Conservation (phyloP, 2,888 invertebrate genomes). For the Eupithecia abbreviata region DNA sequence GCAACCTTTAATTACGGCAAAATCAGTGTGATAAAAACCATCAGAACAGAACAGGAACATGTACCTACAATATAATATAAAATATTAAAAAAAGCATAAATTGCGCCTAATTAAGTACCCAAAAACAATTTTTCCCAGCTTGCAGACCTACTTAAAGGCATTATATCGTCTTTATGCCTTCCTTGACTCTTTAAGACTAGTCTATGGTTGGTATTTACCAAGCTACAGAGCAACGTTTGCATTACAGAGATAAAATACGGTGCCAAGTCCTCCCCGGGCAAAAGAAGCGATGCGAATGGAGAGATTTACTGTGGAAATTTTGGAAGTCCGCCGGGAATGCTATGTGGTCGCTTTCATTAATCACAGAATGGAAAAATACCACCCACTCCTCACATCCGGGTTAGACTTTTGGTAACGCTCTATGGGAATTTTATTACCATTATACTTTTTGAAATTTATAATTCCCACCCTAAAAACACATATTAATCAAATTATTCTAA, state of each 20-base stretch:
- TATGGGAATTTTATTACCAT: conserved; percentile 6
- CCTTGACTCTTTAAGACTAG: conserved; percentile 53
- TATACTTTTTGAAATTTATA: conserved; percentile 18
- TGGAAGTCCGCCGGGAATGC: conserved; percentile 81
- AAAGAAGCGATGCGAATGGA: conserved; percentile 79
- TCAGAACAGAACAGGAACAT: not conserved
- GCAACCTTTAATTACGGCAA: not conserved
- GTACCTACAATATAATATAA: not conserved
- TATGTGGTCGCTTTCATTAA: conserved; percentile 77
- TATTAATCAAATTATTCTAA: conserved; percentile 55
- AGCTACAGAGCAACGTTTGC: conserved; percentile 74
- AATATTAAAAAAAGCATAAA: not conserved
- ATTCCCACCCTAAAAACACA: conserved; percentile 23
- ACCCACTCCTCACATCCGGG: conserved; percentile 44
- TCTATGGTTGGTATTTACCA: conserved; percentile 67
- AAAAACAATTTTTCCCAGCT: not conserved
- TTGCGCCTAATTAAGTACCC: not conserved
- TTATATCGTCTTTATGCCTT: conserved; percentile 32
- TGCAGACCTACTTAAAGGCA: conserved; percentile 8
- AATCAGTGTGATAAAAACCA: not conserved
- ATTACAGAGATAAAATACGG: conserved; percentile 79
- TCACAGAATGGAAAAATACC: conserved; percentile 75
- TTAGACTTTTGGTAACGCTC: conserved; percentile 41
- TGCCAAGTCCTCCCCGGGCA: conserved; percentile 79
- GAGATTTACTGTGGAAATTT: conserved; percentile 80